Evolutionary conservation across 2,888 invertebrate species (phyloP).

Genomic region (Acleris holmiana): DNA sequence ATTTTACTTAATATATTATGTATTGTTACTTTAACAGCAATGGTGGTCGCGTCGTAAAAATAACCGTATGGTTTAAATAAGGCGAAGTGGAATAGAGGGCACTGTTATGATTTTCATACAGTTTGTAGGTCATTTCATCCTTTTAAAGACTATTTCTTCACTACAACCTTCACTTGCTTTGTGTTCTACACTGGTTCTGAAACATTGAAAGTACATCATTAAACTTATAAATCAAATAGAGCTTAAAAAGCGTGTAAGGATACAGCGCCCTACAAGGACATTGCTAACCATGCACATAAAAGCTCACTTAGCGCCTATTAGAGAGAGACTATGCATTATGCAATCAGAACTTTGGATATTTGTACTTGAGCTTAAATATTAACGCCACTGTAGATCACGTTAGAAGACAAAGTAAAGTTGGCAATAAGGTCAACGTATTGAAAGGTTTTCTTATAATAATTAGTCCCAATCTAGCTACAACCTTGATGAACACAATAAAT

Average conservation of each 20-base stretch:
- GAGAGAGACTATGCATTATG: slow-evolving; percentile 16
- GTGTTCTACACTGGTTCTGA: too few species aligned
- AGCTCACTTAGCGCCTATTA: slow-evolving; percentile 5
- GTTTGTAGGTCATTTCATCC: too few species aligned
- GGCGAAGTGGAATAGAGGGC: too few species aligned
- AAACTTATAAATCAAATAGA: background rate
- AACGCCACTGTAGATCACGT: background rate
- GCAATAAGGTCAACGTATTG: slow-evolving; percentile 18
- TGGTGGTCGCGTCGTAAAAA: too few species aligned
- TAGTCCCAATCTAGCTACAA: slow-evolving; percentile 43
- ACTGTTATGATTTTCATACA: too few species aligned
- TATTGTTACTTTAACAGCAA: too few species aligned
- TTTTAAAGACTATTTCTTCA: too few species aligned
- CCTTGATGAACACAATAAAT: slow-evolving; percentile 66
- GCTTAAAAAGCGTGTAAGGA: slow-evolving; percentile 7
- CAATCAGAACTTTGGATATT: slow-evolving; percentile 11
- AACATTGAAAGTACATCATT: too few species aligned
- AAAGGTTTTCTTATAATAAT: slow-evolving; percentile 30
- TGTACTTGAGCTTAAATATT: background rate
- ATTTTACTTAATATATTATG: too few species aligned
- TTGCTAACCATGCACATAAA: slow-evolving; percentile 1
- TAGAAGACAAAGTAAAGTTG: slow-evolving; percentile 9
- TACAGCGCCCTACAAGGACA: slow-evolving; percentile 22
- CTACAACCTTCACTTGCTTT: too few species aligned
- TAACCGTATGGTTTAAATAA: too few species aligned